phyloP scores from a whole-genome alignment of 2,797 vertebrate genomes.

The Ceryle rudis region DNA sequence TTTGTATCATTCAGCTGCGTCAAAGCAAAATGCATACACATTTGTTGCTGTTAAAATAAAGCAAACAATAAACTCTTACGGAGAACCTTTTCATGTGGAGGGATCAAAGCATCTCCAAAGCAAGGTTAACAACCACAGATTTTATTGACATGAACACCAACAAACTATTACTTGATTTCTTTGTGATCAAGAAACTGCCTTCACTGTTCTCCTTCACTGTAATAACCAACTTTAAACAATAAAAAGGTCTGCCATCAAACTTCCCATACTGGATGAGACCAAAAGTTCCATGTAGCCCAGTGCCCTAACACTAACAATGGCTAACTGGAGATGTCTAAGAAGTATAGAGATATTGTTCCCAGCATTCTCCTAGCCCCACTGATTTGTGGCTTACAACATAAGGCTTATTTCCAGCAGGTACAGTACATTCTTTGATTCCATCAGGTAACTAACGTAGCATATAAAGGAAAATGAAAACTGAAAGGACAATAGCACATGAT shows the following conservation, averaged over 20 bases:
- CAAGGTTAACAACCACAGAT: background rate
- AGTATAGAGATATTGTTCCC: background rate
- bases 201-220: background rate
- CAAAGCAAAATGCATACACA: slow-evolving; percentile 48
- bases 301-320: background rate
- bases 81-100: background rate
- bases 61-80: background rate
- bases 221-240: background rate
- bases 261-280: background rate
- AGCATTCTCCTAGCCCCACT: background rate
- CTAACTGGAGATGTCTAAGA: background rate
- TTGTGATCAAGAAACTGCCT: background rate
- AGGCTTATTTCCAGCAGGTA: background rate
- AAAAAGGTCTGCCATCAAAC: background rate
- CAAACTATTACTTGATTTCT: background rate
- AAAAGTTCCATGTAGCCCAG: background rate
- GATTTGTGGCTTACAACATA: background rate
- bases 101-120: background rate
- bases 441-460: background rate
- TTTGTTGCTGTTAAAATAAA: slow-evolving; percentile 48
- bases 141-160: background rate
- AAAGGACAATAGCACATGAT: background rate
- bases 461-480: background rate
- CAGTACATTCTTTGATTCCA: background rate
- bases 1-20: background rate